Percentiles rank a stretch among this genome's conserved stretches.
Conservation (phyloP, 2,888 invertebrate genomes). For the Drosophila incognita region DNA sequence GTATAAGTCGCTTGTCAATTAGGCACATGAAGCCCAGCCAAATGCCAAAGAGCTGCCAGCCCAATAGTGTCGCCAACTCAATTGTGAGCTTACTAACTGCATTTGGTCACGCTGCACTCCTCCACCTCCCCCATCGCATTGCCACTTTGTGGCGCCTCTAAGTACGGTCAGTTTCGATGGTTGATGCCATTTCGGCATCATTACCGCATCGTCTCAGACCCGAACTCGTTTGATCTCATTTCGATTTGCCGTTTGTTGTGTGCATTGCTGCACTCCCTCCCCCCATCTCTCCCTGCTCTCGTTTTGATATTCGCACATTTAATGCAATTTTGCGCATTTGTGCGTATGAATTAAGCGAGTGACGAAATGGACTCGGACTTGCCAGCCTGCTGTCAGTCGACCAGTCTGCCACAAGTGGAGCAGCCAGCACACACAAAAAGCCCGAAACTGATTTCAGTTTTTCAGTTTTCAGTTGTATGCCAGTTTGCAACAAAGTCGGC, state of each 20-base stretch:
- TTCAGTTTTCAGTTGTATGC: conserved; percentile 1
- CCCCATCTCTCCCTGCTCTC: neutral
- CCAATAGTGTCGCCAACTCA: conserved; percentile 75
- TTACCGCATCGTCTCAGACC: conserved; percentile 74
- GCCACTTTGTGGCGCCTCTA: conserved; percentile 13
- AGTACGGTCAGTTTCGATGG: conserved; percentile 28
- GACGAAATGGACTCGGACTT: conserved; percentile 66
- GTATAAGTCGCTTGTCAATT: conserved; percentile 67
- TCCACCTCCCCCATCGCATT: neutral
- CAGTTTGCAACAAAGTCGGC: conserved; percentile 48
- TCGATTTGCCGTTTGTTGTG: conserved; percentile 33
- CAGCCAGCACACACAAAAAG: conserved; percentile 51
- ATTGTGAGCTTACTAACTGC: conserved; percentile 71
- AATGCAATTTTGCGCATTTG: conserved; percentile 78
- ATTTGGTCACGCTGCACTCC: conserved; percentile 63
- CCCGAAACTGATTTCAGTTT: conserved; percentile 32
- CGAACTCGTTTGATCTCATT: conserved; percentile 72
- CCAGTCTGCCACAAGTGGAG: conserved; percentile 55
- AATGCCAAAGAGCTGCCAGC: conserved; percentile 63
- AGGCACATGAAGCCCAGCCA: conserved; percentile 50
- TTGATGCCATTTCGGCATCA: conserved; percentile 69
- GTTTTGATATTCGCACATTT: conserved; percentile 74
- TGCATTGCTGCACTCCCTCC: neutral
- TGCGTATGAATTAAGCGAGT: conserved; percentile 77
- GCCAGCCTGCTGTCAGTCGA: conserved; percentile 20